A percentile compares a stretch with the other conserved stretches of the same genome.
phyloP scores from a whole-genome alignment of 2,113 vertebrate species.

The Limnothrissa miodon region DNA sequence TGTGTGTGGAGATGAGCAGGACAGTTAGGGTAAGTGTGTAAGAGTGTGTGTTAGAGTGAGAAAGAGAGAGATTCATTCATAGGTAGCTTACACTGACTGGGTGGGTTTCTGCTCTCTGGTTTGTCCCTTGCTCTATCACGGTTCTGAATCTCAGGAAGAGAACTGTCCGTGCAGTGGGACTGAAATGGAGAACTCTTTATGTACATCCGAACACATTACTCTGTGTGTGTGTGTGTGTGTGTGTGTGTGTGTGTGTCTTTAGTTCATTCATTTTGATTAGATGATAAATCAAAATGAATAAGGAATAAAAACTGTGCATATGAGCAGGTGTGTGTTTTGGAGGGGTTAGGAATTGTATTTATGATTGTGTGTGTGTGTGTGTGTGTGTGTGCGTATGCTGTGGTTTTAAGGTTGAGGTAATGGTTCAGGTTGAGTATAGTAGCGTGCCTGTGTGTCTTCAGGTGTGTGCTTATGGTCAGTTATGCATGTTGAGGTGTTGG shows the following conservation, averaged over 20 bases:
- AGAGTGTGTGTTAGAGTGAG: background rate
- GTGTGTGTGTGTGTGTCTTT: constrained; percentile 30
- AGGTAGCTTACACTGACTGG: constrained; percentile 31
- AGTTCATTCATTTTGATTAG: background rate
- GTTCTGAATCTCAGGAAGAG: background rate
- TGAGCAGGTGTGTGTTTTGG: constrained; percentile 8
- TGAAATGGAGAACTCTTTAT: constrained; percentile 31
- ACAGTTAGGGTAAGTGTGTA: background rate
- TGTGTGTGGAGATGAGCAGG: background rate
- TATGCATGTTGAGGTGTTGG: background rate
- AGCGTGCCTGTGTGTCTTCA: background rate
- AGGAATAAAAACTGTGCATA: background rate
- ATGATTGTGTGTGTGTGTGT: background rate
- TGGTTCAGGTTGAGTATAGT: constrained; percentile 4
- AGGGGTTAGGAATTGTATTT: background rate
- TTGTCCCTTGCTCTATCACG: constrained; percentile 11
- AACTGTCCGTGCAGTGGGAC: constrained; percentile 12
- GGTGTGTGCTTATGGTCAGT: background rate
- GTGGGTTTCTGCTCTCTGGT: constrained; percentile 19
- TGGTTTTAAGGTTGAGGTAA: background rate
- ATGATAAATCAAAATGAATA: background rate
- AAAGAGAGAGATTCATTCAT: background rate
- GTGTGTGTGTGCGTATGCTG: background rate
- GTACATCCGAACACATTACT: background rate
- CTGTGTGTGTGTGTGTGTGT: background rate